Conservation (phyloP, 2,888 invertebrate species). For the Drosophila flavopinicola region DNA sequence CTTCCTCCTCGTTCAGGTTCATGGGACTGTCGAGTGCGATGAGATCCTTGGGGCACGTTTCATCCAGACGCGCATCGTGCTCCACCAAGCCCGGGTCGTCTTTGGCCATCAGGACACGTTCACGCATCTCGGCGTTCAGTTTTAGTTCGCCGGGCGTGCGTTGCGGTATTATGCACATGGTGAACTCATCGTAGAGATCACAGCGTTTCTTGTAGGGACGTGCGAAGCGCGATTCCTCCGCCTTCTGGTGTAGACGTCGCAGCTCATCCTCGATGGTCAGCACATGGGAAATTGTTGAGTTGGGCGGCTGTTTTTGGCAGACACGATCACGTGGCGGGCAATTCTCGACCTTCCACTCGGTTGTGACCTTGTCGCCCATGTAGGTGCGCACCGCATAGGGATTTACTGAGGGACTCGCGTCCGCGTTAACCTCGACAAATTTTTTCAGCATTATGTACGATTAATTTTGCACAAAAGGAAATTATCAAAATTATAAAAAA, state of each 20-base stretch:
- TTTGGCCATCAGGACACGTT: conserved; percentile 59
- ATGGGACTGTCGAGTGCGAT: conserved; percentile 73
- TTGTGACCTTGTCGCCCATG: conserved; percentile 61
- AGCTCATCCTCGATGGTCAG: conserved; percentile 81
- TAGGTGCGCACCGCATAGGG: conserved; percentile 81
- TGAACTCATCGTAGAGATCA: conserved; percentile 58
- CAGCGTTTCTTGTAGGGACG: conserved; percentile 64
- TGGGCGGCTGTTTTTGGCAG: conserved; percentile 58
- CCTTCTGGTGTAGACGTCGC: conserved; percentile 69
- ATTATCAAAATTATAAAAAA: conserved; percentile 2
- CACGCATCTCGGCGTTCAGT: conserved; percentile 68
- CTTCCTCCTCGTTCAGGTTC: conserved; percentile 55
- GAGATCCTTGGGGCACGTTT: conserved; percentile 57
- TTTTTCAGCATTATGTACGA: conserved; percentile 76
- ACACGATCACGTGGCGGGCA: conserved; percentile 66
- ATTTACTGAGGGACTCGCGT: conserved; percentile 72
- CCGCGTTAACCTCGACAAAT: conserved; percentile 77
- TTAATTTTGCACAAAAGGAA: conserved; percentile 45
- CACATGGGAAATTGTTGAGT: conserved; percentile 69
- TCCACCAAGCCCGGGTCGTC: conserved; percentile 53
- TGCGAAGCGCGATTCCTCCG: conserved; percentile 71
- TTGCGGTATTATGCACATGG: conserved; percentile 72
- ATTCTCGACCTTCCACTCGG: conserved; percentile 65
- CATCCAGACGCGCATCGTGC: conserved; percentile 58
- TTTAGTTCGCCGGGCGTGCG: conserved; percentile 67